Base-by-base conservation (phyloP, 2,797 vertebrate species). In the Myiothlypis coronata region DNA sequence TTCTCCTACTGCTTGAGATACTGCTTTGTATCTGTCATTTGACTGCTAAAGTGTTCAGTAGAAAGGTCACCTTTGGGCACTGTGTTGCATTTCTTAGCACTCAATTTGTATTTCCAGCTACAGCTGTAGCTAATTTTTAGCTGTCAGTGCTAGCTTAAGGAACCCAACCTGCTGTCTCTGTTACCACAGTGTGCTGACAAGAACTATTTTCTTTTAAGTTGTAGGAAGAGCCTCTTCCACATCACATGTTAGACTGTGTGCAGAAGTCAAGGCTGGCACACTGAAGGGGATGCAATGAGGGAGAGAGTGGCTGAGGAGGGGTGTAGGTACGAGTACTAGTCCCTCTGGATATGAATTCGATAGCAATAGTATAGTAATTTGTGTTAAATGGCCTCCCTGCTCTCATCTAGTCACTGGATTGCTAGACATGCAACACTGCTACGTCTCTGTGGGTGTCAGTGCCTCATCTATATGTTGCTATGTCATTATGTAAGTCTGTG, bases 61-160 rank as follows among this genome's bases (percentile, higher is more conserved):
- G 92, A 55, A 89, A 17, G 11, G 14, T 85, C 4, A 8, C 52
- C 18, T 91, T 85, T 39, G 68, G n/a, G 23, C 21, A 27, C n/a
- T 22, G 37, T 81, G 44, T 60, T 95, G 81, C n/a, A 17, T 95
- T 90, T 91, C 63, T 78, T 86, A 60, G 49, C 84, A 46, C 15
- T 71, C 5, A 0, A 3, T 39, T 28, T 82, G 19, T 76, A n/a
- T 76, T 83, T 84, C 14, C 30, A 80, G 41, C 12, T 80, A 23
- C 28, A 52, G 12, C 26, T 80, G 17, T 65, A 53, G 67, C 20
- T 32, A 37, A 4, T 8, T 79, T 75, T 55, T 78, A 84, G 52
- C 41, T 67, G 56, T 37, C 41, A 49, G 0, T 83, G 22, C 21
- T 83, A 44, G 13, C 37, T 80, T 80, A 60, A 65, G n/a, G 67